These are phyloP conservation scores for Acheta domesticus DNA, from an alignment of 2,888 invertebrate genomes.

Conservation along the genomic window DNA sequence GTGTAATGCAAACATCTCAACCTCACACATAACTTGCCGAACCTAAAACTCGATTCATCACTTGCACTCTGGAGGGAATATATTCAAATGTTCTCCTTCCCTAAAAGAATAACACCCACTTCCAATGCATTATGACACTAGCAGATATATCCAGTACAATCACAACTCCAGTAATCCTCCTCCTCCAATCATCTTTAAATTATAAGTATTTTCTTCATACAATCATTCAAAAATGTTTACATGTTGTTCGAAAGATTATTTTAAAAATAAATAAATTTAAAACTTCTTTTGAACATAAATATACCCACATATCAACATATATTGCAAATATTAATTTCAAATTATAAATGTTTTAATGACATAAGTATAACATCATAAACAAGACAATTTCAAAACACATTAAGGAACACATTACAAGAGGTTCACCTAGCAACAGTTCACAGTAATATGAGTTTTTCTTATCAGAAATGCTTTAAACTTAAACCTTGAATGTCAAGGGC, in stretches of 20 bases:
- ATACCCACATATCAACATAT: background rate
- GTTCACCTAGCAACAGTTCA: background rate
- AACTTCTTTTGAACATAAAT: background rate
- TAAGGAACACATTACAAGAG: slow-evolving; percentile 3
- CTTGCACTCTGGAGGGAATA: background rate
- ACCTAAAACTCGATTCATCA: background rate
- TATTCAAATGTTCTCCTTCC: background rate
- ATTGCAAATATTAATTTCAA: background rate
- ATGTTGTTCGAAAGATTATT: no score
- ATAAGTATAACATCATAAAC: background rate
- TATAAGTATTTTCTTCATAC: background rate
- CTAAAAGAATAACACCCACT: background rate
- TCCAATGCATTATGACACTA: background rate
- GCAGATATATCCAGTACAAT: background rate
- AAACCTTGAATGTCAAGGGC: slow-evolving; percentile 18
- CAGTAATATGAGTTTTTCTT: background rate
- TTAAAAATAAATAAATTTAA: slow-evolving; percentile 6
- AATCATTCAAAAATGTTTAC: no score
- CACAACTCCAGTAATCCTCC: background rate
- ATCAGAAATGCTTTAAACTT: background rate
- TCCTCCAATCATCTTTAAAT: background rate
- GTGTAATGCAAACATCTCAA: slow-evolving; percentile 4
- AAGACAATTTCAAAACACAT: slow-evolving; percentile 11
- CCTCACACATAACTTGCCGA: background rate
- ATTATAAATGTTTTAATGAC: background rate